phyloP scores from a whole-genome alignment of 2,888 invertebrate genomes.

The Eupithecia pulchellata region DNA sequence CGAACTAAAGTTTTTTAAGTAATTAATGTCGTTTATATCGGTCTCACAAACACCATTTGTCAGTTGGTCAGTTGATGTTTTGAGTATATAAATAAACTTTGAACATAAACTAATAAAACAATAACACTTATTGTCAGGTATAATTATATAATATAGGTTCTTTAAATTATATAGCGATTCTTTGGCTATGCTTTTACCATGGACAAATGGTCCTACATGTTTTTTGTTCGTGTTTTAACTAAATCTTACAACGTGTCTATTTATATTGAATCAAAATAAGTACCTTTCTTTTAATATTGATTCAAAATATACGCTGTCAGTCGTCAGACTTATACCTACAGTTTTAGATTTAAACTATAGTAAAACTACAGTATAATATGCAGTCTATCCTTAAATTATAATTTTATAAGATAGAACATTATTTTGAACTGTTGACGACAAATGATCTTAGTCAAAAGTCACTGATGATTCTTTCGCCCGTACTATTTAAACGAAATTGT shows the following conservation, averaged over 20 bases:
- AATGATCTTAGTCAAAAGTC: neutral
- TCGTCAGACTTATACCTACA: neutral
- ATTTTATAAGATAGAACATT: neutral
- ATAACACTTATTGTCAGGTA: too few species aligned
- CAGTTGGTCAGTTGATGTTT: too few species aligned
- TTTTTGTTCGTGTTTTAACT: neutral
- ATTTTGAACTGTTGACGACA: neutral
- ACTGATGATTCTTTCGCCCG: neutral
- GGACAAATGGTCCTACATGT: neutral
- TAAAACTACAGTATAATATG: too few species aligned
- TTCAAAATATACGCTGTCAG: neutral
- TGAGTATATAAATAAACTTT: too few species aligned
- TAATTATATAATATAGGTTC: neutral
- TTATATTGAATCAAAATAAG: neutral
- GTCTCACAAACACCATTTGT: too few species aligned
- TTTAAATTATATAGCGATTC: too few species aligned
- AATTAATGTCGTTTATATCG: too few species aligned
- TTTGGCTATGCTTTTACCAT: neutral
- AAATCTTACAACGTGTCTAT: neutral
- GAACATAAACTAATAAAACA: too few species aligned
- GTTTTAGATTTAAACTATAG: neutral
- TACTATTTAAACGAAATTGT: slow-evolving; percentile 3
- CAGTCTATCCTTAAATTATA: neutral
- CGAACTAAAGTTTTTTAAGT: too few species aligned
- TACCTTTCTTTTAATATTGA: neutral